phyloP scores from a whole-genome alignment of 2,797 vertebrate genomes.

The Knipowitschia caucasica region DNA sequence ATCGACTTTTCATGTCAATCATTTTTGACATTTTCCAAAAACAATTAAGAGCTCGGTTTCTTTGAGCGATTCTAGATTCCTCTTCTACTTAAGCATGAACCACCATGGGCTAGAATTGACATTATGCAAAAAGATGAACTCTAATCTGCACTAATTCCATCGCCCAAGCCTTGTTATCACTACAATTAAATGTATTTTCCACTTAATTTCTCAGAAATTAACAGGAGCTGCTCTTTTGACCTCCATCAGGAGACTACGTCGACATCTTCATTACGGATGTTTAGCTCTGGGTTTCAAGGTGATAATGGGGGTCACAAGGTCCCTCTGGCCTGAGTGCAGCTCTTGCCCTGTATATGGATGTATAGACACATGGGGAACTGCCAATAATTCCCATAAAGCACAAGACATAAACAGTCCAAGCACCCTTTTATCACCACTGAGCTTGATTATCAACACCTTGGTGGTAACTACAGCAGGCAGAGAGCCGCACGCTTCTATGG shows the following conservation, averaged over 20 bases:
- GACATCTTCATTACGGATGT: conserved; percentile 24
- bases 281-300: conserved; percentile 28
- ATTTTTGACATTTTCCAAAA: conserved; percentile 1
- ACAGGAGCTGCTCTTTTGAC: conserved; percentile 4
- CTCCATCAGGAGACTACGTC: conserved; percentile 21
- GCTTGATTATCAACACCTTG: conserved; percentile 64
- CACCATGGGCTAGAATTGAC: not conserved
- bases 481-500: conserved; percentile 32
- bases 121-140: not conserved
- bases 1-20: conserved; percentile 5
- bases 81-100: not conserved
- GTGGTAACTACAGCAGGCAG: conserved; percentile 39
- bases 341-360: conserved; percentile 22
- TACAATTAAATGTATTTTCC: not conserved
- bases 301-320: conserved; percentile 46
- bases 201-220: not conserved
- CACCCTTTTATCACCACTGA: conserved; percentile 52
- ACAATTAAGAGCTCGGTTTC: not conserved
- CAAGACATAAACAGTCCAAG: conserved; percentile 48
- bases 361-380: conserved; percentile 19
- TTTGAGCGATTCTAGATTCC: not conserved
- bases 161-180: not conserved
- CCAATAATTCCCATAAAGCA: conserved; percentile 52
- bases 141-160: conserved; percentile 1
- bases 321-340: conserved; percentile 15